These are phyloP conservation scores for Natator depressus DNA, from an alignment of 2,113 vertebrate species.

Conservation along the genomic window DNA sequence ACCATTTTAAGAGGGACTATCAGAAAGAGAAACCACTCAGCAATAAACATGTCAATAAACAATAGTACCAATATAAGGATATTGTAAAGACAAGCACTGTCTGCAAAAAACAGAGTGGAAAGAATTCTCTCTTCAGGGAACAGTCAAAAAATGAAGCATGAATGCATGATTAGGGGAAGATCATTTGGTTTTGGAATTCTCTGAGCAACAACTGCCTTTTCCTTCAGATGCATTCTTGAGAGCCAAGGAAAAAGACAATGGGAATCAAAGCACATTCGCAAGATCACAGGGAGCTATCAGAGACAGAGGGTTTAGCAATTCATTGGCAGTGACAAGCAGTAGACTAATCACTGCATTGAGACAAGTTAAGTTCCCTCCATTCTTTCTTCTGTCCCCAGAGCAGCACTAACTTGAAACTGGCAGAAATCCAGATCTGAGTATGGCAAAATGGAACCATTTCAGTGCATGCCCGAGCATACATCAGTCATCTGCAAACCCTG, in stretches of 20 bases:
- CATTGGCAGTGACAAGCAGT: not conserved
- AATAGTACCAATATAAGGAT: not conserved
- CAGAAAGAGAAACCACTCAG: conserved; percentile 3
- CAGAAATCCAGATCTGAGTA: not conserved
- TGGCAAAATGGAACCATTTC: not conserved
- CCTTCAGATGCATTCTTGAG: not conserved
- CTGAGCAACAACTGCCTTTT: not conserved
- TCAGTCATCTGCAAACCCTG: not conserved
- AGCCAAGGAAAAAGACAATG: rapidly evolving
- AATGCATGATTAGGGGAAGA: not conserved
- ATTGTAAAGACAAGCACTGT: not conserved
- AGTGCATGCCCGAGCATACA: not conserved
- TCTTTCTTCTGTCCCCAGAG: not conserved
- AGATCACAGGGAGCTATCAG: not conserved
- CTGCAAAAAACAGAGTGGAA: not conserved
- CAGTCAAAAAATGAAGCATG: not conserved
- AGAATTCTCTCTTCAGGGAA: not conserved
- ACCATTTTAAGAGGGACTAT: not conserved
- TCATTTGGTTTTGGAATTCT: not conserved
- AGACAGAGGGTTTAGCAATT: rapidly evolving
- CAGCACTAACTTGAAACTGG: not conserved
- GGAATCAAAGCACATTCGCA: not conserved
- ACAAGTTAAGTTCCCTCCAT: not conserved
- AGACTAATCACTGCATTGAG: not conserved
- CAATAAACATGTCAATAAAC: not conserved